Conservation (phyloP, 2,888 invertebrate genomes). For the Netelia fuscicornis region DNA sequence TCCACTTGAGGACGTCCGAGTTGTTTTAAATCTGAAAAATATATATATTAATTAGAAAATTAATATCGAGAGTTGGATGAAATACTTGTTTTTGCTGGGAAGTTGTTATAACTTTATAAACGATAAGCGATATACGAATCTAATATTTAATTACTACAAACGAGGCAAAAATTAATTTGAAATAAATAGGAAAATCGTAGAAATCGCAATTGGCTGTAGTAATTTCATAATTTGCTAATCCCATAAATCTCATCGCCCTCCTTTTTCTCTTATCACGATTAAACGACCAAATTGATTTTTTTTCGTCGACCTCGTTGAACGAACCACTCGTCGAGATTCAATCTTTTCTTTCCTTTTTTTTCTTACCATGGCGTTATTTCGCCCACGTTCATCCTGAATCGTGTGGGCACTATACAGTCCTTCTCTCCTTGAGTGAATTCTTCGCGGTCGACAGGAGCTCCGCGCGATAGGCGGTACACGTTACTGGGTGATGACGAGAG, state of each 20-base stretch:
- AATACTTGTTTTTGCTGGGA: too few relatives aligned
- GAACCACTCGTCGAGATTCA: not conserved
- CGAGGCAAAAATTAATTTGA: too few relatives aligned
- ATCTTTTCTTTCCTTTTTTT: slow-evolving; percentile 1
- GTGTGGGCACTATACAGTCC: slow-evolving; percentile 18
- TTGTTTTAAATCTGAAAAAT: too few relatives aligned
- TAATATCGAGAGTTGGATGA: too few relatives aligned
- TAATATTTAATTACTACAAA: too few relatives aligned
- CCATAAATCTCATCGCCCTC: not conserved
- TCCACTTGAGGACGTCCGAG: too few relatives aligned
- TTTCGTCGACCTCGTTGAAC: not conserved
- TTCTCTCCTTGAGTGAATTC: slow-evolving; percentile 32
- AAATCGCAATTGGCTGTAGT: not conserved
- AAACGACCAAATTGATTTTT: not conserved
- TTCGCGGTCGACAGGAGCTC: slow-evolving; percentile 53
- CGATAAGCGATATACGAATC: too few relatives aligned
- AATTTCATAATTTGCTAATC: not conserved
- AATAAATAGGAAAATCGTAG: not conserved
- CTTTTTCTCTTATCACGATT: not conserved
- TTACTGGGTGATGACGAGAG: slow-evolving; percentile 11
- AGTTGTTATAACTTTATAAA: too few relatives aligned
- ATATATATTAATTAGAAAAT: too few relatives aligned
- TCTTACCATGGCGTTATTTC: not conserved
- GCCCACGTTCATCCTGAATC: slow-evolving; percentile 54
- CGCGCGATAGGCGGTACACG: slow-evolving; percentile 30